These are phyloP conservation scores for Tachysurus vachellii DNA, from an alignment of 2,113 vertebrate species.

Conservation along the genomic window DNA sequence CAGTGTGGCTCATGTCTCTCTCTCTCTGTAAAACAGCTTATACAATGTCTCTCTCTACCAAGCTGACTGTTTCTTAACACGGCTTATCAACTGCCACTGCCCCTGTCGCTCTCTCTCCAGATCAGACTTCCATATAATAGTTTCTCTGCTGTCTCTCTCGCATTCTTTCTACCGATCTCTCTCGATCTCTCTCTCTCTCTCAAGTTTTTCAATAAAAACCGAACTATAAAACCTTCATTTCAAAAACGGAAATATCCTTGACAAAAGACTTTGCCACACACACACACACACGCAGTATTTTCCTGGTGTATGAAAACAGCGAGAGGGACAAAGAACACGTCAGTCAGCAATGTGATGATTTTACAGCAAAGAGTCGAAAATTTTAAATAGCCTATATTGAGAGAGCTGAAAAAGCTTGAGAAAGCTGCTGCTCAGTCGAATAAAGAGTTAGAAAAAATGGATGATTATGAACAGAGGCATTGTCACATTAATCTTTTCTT, in stretches of 20 bases:
- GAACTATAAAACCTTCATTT: neutral
- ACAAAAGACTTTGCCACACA: neutral
- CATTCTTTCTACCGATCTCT: neutral
- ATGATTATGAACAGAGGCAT: neutral
- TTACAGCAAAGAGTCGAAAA: neutral
- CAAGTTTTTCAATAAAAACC: neutral
- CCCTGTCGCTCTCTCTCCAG: neutral
- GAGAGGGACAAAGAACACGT: neutral
- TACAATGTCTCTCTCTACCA: neutral
- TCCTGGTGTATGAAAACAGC: neutral
- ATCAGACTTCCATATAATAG: neutral
- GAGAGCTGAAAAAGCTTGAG: neutral
- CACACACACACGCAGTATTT: slow-evolving; percentile 4
- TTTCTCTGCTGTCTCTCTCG: neutral
- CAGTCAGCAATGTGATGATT: neutral
- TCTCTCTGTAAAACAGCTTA: slow-evolving; percentile 12
- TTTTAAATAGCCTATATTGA: neutral
- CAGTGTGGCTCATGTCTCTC: slow-evolving; percentile 22
- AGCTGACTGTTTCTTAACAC: neutral
- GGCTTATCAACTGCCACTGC: neutral
- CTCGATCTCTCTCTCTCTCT: neutral
- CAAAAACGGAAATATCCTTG: neutral
- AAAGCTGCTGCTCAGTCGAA: neutral
- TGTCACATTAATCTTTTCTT: neutral
- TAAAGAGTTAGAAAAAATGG: neutral